Evolutionary conservation across 2,113 vertebrate genomes (phyloP), one percentile per base, ranked within the genome.

Genomic region (Trematomus loennbergii): DNA sequence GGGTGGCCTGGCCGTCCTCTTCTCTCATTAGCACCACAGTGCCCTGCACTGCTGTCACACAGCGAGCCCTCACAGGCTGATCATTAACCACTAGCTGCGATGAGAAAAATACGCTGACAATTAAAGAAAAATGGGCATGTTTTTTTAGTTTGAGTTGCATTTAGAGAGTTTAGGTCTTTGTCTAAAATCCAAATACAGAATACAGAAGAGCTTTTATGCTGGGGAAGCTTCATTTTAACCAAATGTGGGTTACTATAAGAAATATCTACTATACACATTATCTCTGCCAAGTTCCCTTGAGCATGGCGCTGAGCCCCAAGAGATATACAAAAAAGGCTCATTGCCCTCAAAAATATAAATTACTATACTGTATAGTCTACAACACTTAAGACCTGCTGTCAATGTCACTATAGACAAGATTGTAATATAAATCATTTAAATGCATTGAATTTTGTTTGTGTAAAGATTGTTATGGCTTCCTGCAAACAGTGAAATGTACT

Each of bases 1-100:
- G 90, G 88, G 88, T 84, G 82, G 87, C 80, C 81, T 70, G 84
- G 81, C 78, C 88, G 72, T 77, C 86, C 89, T 92, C 86, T 93
- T 58, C 79, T 79, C 90, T 91, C 89, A 93, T 96, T 95, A 95
- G 91, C 92, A 92, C 92, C 90, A 92, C 86, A 91, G 92, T 91
- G 90, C 82, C 70, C 78, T 81, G 77, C 70, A 58, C 87, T 89
- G 84, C 87, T 93, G 88, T 92, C 89, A 83, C 90, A 87, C 76
- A 64, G 84, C 54, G 48, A 90, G 89, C 88, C 87, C 89, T 84
- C 91, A 90, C 88, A 92, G 85, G 86, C 83, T 79, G 88, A 93
- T 92, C 89, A 94, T 94, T 94, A 93, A 89, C 89, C 86, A 70
- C 86, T 68, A 65, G 85, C 82, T 88, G 75, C 68, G 84, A 86